Evolutionary conservation across 2,888 invertebrate species (phyloP), one percentile per base, ranked within the genome.

Genomic region (Lochmaea crataegi): DNA sequence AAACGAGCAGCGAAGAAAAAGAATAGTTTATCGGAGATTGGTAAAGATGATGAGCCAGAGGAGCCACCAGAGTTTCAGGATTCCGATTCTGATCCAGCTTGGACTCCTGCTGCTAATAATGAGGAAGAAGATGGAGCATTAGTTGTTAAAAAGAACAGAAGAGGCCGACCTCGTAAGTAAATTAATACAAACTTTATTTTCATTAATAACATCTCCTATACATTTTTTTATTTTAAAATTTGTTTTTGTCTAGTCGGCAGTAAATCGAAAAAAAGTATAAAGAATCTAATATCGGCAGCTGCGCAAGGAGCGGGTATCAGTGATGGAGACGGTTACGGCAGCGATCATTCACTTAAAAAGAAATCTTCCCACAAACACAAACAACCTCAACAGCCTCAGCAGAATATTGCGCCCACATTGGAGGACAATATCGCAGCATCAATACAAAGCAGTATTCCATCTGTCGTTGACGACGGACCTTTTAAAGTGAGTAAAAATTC

Each of bases 31-130:
- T 88, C 89, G 78, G 89, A 89, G 76, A 85, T 90, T 71, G 86
- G 89, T 71, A 86, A 82, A 84, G 84, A 86, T n/a, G 86, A 88
- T 63, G 90, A 91, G 74, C 83, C 85, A 57, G 91, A 90, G 78
- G 91, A 91, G 77, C 88, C 89, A 7, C 86, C 88, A 41, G 90
- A 90, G 82, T 89, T 89, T 81, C 83, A 83, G 70, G 83, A 83
- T 74, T 92, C 92, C 1, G 82, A 93, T 85, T 90, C 91, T 10
- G 93, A 93, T 88, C 93, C 92, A 10, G 92, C 92, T n/a, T 93
- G 93, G 93, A 92, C 91, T n/a, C 93, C 93, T 10, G 89, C 89
- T 75, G 90, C 89, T 48, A 85, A 84, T 53, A 85, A 85, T 26
- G 83, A 83, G 14, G 81, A 79, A 9, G 81, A 81, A 45, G 80